These are phyloP conservation scores for Mustela lutreola DNA, from an alignment of 2,113 vertebrate species.

Conservation along the genomic window DNA sequence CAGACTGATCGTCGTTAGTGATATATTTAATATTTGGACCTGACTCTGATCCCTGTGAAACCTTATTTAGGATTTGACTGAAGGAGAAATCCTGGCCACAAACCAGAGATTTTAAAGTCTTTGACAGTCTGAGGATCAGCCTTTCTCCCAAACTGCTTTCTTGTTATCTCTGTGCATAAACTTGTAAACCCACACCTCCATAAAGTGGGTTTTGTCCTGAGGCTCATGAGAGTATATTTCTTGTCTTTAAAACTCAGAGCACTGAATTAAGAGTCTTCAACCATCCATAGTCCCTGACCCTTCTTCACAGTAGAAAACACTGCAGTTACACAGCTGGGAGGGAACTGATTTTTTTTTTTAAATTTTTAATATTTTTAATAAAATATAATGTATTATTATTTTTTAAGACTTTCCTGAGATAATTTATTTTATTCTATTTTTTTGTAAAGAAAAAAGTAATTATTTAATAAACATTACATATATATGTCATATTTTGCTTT, in stretches of 20 bases:
- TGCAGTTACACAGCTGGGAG: neutral
- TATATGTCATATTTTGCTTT: too few species aligned
- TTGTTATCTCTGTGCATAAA: neutral
- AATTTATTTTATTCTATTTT: neutral
- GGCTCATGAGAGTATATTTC: neutral
- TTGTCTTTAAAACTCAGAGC: neutral
- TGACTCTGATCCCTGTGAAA: neutral
- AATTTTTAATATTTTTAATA: too few species aligned
- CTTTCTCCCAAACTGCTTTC: slow-evolving; percentile 8
- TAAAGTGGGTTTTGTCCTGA: neutral
- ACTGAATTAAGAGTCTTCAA: neutral
- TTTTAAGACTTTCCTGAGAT: neutral
- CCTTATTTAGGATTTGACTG: neutral
- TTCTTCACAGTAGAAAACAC: neutral
- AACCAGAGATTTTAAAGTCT: slow-evolving; percentile 40
- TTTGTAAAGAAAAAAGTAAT: neutral
- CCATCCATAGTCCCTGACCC: neutral
- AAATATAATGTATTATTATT: too few species aligned
- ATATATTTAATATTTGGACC: slow-evolving; percentile 17
- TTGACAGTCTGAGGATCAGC: neutral
- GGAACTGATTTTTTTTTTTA: neutral
- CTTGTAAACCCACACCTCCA: neutral
- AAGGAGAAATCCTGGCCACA: neutral
- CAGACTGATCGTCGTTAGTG: neutral
- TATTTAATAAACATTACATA: neutral